Base-by-base conservation (phyloP, 2,888 invertebrate species). In the Ophioninae sp. region DNA sequence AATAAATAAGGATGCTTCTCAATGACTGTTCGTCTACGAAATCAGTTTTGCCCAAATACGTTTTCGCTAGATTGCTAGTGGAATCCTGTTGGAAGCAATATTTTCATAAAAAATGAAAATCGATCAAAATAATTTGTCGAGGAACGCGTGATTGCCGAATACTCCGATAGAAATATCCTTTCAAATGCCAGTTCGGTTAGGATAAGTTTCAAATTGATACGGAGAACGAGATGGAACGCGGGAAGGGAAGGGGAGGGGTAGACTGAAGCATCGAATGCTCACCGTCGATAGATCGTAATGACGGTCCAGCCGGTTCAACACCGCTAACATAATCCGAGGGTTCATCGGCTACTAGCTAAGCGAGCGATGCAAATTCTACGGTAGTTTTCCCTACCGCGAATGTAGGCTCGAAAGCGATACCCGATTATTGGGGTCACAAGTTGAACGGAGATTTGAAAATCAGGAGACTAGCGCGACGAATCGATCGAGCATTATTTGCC, bases 281-380 rank as follows among this genome's bases (percentile, higher is more conserved):
- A 56, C 69, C 30, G 17, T 30, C 64, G 30, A 30, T 23, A 23
- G 64, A 64, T 9, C 73, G 20, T 74, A 79, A 85, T 85, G 73
- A 85, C 82, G 83, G 85, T 74, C 74, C 83, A 80, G 59, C 77
- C 68, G 58, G 79, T 79, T 73, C 73, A 75, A 72, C 56, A 51
- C 37, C 37, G 65, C 10, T n/a, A 20, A 6, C 39, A 37, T 64
- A 23, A 63, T 37, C 63, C 41, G 44, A 22, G 65, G 20, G 71
- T 72, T 67, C 71, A 81, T 76, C 64, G 72, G 81, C 65, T 41
- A 67, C 41, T 37, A 41, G n/a, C 13, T 37, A 39, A 67, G 20
- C 20, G n/a, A 67, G 39, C 65, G 17, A 37, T 64, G 65, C 37
- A 20, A 37, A 67, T 39, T 67, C 39, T 17, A 20, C 37, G 39